Base-by-base conservation (phyloP, 2,888 invertebrate genomes). In the Drosophila subquinaria region DNA sequence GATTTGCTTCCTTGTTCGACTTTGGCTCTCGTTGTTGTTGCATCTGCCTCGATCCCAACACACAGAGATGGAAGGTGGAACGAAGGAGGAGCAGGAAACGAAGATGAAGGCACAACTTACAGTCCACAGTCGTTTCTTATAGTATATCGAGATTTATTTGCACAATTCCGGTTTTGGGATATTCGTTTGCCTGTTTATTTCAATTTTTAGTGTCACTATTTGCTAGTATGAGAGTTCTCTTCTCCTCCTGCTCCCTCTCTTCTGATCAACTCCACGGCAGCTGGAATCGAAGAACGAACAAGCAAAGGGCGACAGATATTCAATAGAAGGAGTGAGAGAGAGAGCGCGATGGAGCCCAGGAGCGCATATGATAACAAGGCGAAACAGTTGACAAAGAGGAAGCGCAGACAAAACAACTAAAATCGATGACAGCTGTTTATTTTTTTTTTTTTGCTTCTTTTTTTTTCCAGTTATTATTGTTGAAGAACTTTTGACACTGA, bases 141-240 rank as follows among this genome's bases (percentile, higher is more conserved):
- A 35, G 50, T 50, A 40, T 86, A 82, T 81, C 75, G 79, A 83
- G 88, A 88, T 88, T 87, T 87, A 87, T 87, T 87, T 87, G 88
- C 88, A 86, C 85, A 83, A 86, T 87, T 87, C 87, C 88, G 86
- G 86, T 88, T 86, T 87, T 80, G 48, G 76, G 73, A 61, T 70
- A 65, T 79, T 75, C 71, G 69, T 73, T 81, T 75, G 65, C 10
- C 75, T 35, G 20, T 74, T 82, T 76, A 73, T 76, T 79, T 88
- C 72, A 74, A 73, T 80, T 81, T 84, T 78, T 73, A 82, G 71
- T 82, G 74, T 68, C 76, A 77, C 78, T 80, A 74, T 81, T 81
- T 78, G 72, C 75, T 79, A 74, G 64, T 23, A 35, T 70, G 57
- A 59, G 64, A 59, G 64, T 64, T 69, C 30, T 17, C 33, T 40